phyloP scores from a whole-genome alignment of 1,140 invertebrate species.

The Drosophila pandora region DNA sequence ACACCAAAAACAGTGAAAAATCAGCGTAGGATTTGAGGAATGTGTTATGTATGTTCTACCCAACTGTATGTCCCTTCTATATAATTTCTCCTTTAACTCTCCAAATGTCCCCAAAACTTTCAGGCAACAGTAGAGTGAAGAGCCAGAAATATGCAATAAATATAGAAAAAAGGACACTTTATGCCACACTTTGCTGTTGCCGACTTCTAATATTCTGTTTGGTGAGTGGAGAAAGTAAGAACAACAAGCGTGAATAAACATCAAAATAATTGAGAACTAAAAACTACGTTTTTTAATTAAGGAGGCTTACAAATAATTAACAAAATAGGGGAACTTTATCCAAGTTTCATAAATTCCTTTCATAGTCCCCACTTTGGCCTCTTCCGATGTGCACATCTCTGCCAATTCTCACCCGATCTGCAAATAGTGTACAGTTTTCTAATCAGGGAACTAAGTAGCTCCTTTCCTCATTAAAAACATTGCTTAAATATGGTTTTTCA shows the following conservation, averaged over 20 bases:
- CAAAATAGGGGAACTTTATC: too few species aligned
- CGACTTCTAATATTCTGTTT: slow-evolving; percentile 38
- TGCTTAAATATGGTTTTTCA: too few species aligned
- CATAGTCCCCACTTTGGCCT: too few species aligned
- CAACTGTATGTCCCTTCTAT: slow-evolving; percentile 2
- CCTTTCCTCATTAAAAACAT: too few species aligned
- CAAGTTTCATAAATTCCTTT: too few species aligned
- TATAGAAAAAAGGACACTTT: neutral
- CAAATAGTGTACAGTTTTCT: too few species aligned
- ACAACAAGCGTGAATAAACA: slow-evolving; percentile 60
- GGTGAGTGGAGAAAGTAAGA: slow-evolving; percentile 56
- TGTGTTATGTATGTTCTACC: slow-evolving; percentile 30
- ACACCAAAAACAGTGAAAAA: slow-evolving; percentile 10
- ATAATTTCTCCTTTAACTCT: neutral
- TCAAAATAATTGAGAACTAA: slow-evolving; percentile 53
- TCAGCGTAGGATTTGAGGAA: slow-evolving; percentile 44
- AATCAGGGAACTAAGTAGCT: too few species aligned
- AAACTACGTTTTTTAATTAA: neutral
- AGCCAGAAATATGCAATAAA: neutral
- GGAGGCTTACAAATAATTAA: neutral
- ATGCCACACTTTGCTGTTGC: slow-evolving; percentile 5
- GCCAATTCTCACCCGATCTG: too few species aligned
- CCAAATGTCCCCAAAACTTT: neutral
- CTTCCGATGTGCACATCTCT: too few species aligned
- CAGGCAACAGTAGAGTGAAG: slow-evolving; percentile 7